These are phyloP conservation scores for Labeo calbasu DNA, from an alignment of 2,797 vertebrate species.

Conservation along the genomic window DNA sequence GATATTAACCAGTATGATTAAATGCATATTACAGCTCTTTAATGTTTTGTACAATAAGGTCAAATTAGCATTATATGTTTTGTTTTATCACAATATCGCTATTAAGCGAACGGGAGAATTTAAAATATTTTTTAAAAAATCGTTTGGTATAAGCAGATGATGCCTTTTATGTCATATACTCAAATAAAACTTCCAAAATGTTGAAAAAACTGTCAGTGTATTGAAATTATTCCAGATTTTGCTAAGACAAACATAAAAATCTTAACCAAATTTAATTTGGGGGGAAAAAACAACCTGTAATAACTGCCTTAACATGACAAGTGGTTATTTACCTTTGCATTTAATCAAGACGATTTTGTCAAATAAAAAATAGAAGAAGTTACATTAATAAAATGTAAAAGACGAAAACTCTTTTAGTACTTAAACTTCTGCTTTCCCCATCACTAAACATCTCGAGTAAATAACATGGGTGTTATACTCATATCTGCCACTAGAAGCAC, in stretches of 20 bases:
- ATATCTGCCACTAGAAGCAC: constrained; percentile 13
- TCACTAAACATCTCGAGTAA: not conserved
- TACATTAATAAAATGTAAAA: not conserved
- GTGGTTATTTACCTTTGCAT: not conserved
- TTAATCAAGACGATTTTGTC: not conserved
- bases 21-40: not conserved
- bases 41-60: not conserved
- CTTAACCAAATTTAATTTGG: not conserved
- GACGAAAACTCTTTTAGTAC: not conserved
- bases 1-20: not conserved
- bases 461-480: not conserved
- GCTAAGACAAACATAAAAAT: not conserved
- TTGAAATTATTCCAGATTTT: not conserved
- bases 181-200: not conserved
- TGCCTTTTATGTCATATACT: not conserved
- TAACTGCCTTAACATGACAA: not conserved
- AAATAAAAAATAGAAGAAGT: no score
- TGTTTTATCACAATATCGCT: not conserved
- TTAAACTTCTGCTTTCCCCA: not conserved
- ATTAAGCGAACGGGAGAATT: not conserved
- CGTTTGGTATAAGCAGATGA: not conserved
- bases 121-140: not conserved
- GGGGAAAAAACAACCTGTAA: not conserved
- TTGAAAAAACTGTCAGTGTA: not conserved
- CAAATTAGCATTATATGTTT: not conserved